Conservation (phyloP, 2,113 vertebrate genomes). For the Cygnus atratus region DNA sequence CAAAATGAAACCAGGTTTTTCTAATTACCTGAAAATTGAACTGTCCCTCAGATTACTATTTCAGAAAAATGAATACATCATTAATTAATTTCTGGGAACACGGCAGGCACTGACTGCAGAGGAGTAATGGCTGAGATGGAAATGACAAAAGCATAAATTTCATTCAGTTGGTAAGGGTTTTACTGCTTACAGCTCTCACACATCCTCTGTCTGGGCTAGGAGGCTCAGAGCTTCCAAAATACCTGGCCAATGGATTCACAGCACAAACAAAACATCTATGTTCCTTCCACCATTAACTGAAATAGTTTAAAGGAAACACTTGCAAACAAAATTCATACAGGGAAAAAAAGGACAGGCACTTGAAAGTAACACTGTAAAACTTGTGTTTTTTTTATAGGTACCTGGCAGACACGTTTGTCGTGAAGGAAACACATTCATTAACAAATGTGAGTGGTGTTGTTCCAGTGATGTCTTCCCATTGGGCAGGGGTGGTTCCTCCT, state of each 20-base stretch:
- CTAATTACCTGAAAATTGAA: neutral
- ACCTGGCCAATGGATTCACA: neutral
- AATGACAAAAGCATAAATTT: neutral
- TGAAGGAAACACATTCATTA: constrained; percentile 97
- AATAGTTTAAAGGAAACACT: neutral
- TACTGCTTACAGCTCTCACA: neutral
- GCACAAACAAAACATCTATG: neutral
- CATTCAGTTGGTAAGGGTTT: neutral
- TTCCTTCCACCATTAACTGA: neutral
- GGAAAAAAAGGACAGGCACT: neutral
- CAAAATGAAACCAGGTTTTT: neutral
- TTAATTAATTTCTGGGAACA: neutral
- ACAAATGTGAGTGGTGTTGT: constrained; percentile 95
- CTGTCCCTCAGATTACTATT: neutral
- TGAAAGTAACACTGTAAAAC: neutral
- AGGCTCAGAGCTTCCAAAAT: neutral
- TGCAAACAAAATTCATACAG: neutral
- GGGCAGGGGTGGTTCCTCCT: constrained; percentile 97
- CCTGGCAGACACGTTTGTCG: constrained; percentile 98
- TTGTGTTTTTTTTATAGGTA: constrained; percentile 22
- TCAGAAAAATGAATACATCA: neutral
- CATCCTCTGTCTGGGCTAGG: neutral
- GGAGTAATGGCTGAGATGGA: neutral
- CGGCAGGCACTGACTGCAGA: neutral
- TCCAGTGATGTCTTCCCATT: constrained; percentile 98